Conservation (phyloP, 2,888 invertebrate genomes). For the Syrphus vitripennis region DNA sequence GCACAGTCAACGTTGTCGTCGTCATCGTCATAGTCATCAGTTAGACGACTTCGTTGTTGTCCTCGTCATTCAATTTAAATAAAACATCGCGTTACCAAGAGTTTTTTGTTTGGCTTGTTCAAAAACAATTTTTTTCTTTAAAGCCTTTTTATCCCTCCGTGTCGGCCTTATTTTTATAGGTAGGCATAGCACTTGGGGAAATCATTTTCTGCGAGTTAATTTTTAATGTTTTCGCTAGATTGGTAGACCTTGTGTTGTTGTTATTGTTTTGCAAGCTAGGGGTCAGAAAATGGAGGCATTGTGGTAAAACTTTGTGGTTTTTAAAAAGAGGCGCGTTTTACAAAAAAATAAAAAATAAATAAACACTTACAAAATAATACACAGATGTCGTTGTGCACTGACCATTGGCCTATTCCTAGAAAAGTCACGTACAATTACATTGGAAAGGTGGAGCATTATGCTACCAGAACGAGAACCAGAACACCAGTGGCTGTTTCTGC, state of each 20-base stretch:
- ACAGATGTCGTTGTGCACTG: slow-evolving; percentile 46
- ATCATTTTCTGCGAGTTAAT: slow-evolving; percentile 34
- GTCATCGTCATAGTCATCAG: neutral
- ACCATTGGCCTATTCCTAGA: slow-evolving; percentile 37
- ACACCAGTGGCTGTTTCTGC: neutral
- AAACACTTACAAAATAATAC: slow-evolving; percentile 7
- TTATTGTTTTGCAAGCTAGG: neutral
- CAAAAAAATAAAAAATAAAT: neutral
- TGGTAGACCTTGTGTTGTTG: slow-evolving; percentile 2
- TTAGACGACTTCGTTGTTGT: neutral
- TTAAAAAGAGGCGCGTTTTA: neutral
- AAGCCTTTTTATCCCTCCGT: slow-evolving; percentile 4
- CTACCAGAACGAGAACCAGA: too few relatives aligned
- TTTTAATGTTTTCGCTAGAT: slow-evolving; percentile 45
- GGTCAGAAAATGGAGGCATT: slow-evolving; percentile 1
- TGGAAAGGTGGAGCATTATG: neutral
- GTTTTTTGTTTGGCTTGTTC: slow-evolving; percentile 18
- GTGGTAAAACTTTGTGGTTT: slow-evolving; percentile 20
- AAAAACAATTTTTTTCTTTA: neutral
- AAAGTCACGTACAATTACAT: slow-evolving; percentile 20
- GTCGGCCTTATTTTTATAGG: slow-evolving; percentile 28
- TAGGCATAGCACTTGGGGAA: slow-evolving; percentile 17
- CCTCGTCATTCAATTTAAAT: slow-evolving; percentile 38
- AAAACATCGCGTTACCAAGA: slow-evolving; percentile 26
- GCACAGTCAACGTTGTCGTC: neutral